phyloP scores from a whole-genome alignment of 2,797 vertebrate genomes.

The Paratrypauchen microcephalus region DNA sequence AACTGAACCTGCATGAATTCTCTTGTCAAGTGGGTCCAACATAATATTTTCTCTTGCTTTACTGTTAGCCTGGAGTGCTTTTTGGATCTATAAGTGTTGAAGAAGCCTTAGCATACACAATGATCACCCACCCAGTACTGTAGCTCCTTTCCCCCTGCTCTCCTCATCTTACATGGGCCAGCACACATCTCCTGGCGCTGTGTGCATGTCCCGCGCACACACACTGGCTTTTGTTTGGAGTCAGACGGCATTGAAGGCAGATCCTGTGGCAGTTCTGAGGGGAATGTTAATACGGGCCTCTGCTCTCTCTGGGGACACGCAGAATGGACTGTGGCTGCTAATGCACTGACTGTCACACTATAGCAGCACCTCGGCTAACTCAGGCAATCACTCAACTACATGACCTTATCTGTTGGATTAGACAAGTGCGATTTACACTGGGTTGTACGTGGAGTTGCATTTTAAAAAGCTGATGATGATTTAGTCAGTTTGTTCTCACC shows the following conservation, averaged over 20 bases:
- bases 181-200: conserved; percentile 46
- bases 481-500: neutral
- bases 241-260: conserved; percentile 76
- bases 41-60: conserved; percentile 5
- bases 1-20: neutral
- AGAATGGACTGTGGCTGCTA: conserved; percentile 73
- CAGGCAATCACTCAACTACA: conserved; percentile 1
- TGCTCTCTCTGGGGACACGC: conserved; percentile 66
- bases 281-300: conserved; percentile 77
- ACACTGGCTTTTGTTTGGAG: conserved; percentile 74
- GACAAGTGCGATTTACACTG: neutral
- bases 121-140: conserved; percentile 30
- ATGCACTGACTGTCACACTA: conserved; percentile 69
- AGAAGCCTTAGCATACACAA: conserved; percentile 24
- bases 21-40: neutral
- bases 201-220: conserved; percentile 37
- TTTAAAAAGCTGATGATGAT: neutral
- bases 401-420: neutral
- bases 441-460: no score
- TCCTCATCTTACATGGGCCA: conserved; percentile 49
- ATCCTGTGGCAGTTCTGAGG: conserved; percentile 72
- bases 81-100: conserved; percentile 18
- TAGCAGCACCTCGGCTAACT: conserved; percentile 25
- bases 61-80: neutral
- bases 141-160: conserved; percentile 27